Percentiles rank a stretch among this genome's conserved stretches.
Evolutionary conservation across 2,888 invertebrate genomes (phyloP).

Genomic region (Epinotia nisella): DNA sequence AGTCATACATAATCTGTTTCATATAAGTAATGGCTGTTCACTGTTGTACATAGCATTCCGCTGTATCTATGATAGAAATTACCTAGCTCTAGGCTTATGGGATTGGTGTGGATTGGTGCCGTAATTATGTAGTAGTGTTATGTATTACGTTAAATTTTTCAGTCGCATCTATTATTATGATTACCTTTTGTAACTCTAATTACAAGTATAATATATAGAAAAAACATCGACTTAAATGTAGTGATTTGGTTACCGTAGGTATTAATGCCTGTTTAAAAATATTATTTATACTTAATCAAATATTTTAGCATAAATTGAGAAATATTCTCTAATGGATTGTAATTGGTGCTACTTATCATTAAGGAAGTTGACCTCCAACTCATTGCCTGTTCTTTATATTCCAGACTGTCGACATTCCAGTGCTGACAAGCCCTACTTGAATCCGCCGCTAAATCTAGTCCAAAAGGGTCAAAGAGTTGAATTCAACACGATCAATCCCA

Average conservation of each 20-base stretch:
- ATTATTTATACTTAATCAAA: constrained; percentile 19
- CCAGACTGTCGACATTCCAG: constrained; percentile 88
- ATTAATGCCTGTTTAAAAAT: constrained; percentile 37
- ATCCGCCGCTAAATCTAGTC: constrained; percentile 60
- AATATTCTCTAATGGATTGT: constrained; percentile 6
- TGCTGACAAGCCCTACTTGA: constrained; percentile 80
- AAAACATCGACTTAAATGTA: constrained; percentile 14
- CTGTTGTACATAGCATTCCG: constrained; percentile 29
- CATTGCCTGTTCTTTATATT: constrained; percentile 51
- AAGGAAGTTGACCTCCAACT: constrained; percentile 15
- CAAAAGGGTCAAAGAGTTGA: constrained; percentile 63
- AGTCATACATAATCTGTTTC: constrained; percentile 29
- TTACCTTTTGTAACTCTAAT: constrained; percentile 7
- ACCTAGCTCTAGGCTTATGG: constrained; percentile 50
- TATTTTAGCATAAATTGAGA: background rate
- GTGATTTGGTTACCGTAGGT: constrained; percentile 12
- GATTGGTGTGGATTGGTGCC: constrained; percentile 53
- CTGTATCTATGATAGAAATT: constrained; percentile 37
- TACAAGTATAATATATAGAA: constrained; percentile 6
- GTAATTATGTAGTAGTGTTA: constrained; percentile 39
- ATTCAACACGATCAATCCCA: constrained; percentile 66
- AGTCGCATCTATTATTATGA: constrained; percentile 31
- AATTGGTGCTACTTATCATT: background rate
- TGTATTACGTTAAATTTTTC: constrained; percentile 20
- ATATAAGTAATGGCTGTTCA: constrained; percentile 38